Base-by-base conservation (phyloP, 2,888 invertebrate species). In the Cerastis leucographa region DNA sequence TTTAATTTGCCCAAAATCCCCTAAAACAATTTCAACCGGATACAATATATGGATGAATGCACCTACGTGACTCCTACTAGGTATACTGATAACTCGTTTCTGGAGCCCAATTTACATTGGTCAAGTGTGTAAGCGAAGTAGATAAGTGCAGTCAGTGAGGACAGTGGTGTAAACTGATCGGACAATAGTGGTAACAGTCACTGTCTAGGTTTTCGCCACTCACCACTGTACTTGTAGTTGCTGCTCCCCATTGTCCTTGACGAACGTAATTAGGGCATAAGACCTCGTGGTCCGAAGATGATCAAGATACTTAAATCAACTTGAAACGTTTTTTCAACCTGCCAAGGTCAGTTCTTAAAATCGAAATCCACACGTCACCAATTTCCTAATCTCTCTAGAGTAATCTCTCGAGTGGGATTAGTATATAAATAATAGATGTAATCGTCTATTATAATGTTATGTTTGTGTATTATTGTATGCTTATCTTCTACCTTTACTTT, bases 401-500 rank as follows among this genome's bases (percentile, higher is more conserved):
- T 35, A 61, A 35, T 59, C 59, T 19, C 19, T 9, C 0, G 25
- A 59, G n/a, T 12, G n/a, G n/a, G 54, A 59, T 29, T 29, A 59
- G 7, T 29, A 17, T 22, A 61, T 11, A 2, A 62, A 22, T 6
- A 35, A 11, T 11, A 12, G 35, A 61, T 61, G 1, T 11, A 35
- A 61, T 62, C 40, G 42, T 14, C 40, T n/a, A 3, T 62, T 40
- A 40, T 62, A 42, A 42, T n/a, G 40, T 64, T 64, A n/a, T n/a
- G 1, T 64, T 64, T 7, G 12, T 40, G 40, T 40, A 40, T 29
- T 22, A 51, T 54, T 25, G 22, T 42, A 42, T 51, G 42, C 4
- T 40, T 72, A 80, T 65, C 40, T 40, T 40, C 40, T 22, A 14
- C n/a, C n/a, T n/a, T n/a, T n/a, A n/a, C n/a, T n/a, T n/a, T n/a